These are phyloP conservation scores for Colletes latitarsis DNA, from an alignment of 1,140 invertebrate genomes.

Conservation along the genomic window DNA sequence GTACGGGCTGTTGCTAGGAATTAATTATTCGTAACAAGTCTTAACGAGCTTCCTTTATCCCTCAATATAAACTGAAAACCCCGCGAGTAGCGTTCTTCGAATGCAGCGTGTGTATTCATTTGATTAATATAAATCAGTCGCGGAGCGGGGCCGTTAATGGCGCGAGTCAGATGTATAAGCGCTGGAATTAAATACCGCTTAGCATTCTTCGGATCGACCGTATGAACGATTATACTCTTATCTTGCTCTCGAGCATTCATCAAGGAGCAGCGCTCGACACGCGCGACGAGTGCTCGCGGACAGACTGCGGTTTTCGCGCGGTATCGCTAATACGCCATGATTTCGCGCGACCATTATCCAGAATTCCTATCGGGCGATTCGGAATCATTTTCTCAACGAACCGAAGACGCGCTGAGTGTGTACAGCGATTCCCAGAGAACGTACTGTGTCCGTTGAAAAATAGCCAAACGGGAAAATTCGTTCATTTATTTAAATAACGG, in stretches of 20 bases:
- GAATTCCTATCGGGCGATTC: not conserved
- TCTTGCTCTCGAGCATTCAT: conserved; percentile 52
- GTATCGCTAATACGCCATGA: conserved; percentile 29
- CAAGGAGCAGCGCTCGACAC: conserved; percentile 32
- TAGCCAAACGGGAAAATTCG: too few species aligned
- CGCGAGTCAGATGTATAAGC: conserved; percentile 60
- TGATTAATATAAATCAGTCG: conserved; percentile 65
- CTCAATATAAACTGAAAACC: conserved; percentile 20
- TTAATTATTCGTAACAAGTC: conserved; percentile 57
- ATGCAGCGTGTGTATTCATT: conserved; percentile 30
- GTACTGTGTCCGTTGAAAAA: too few species aligned
- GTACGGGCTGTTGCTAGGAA: conserved; percentile 1
- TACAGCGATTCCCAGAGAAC: too few species aligned
- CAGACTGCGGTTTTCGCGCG: conserved; percentile 8
- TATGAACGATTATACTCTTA: conserved; percentile 59
- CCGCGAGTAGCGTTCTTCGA: conserved; percentile 33
- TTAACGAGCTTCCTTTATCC: conserved; percentile 44
- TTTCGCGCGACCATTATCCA: not conserved
- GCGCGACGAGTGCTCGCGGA: conserved; percentile 6
- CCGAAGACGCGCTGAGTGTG: too few species aligned
- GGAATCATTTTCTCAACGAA: not conserved
- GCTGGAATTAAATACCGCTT: conserved; percentile 64
- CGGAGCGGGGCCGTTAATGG: conserved; percentile 47
- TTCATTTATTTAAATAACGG: too few species aligned
- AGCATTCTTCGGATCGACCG: conserved; percentile 53